Base-by-base conservation (phyloP, 2,888 invertebrate species). In the Melangyna quadrimaculata region DNA sequence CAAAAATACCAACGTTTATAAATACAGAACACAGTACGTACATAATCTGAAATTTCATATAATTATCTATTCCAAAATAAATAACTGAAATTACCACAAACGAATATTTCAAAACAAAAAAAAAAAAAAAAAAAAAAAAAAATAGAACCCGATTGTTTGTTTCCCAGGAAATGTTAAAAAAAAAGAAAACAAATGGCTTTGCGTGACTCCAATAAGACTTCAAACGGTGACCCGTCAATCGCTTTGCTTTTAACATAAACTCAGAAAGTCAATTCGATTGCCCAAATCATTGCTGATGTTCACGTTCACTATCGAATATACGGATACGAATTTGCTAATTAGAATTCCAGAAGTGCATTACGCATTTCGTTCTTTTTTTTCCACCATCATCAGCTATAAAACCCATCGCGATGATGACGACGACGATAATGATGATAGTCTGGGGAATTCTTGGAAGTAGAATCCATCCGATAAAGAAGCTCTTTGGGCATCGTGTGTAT, bases 271-370 rank as follows among this genome's bases (percentile, higher is more conserved):
- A 29, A 55, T 67, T 51, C 48, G 17, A 57, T 55, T 45, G 45
- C 37, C 57, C 51, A 83, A 65, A 57, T 51, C 83, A 74, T 43
- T 59, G 37, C 22, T 27, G 27, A 24, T 82, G 73, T 63, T 45
- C 43, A 27, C 51, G 40, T 65, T 71, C 74, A 79, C 59, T 83
- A 71, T 75, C 79, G 84, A 59, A 63, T 51, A 17, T 45, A 24
- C 17, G 8, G 19, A 57, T 59, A 37, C 59, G 35, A 22, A 45
- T 65, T 40, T 37, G 78, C 78, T 77, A 79, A 79, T 84, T 84
- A 84, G 79, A 69, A 79, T 84, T 84, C 84, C 84, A 79, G 12
- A 45, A 67, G 79, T 67, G 75, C 71, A 84, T 79, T 84, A 79
- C 83, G 70, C 77, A 82, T 65, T 71, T 45, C 8, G 32, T 10